Evolutionary conservation across 2,797 vertebrate species (phyloP), one percentile per base, ranked within the genome.

Genomic region (Anguilla anguilla): DNA sequence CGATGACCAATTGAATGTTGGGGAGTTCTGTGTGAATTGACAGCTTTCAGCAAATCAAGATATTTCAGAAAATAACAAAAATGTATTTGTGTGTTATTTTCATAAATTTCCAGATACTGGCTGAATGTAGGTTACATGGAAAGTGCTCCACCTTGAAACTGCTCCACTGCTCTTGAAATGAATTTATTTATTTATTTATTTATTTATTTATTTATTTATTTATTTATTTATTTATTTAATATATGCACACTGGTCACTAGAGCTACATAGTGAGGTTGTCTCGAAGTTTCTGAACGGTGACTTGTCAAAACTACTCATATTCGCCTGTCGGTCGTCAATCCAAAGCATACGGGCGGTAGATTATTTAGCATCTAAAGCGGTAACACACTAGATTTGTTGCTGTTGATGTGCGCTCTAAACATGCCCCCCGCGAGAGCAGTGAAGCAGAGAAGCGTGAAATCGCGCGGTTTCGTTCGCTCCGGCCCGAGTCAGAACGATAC

Each of bases 361-460:
- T 49, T 51, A 51, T 82, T n/a, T 82, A 7, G 79, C 51, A 19
- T 51, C 19, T 64, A 59, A 31, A 72, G 67, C 22, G 4, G 13
- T 57, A 57, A 57, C 86, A 82, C 25, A 64, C 35, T 46, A 25
- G 92, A 95, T 92, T 95, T 96, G 96, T 96, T 96, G 94, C 94
- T 94, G 94, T 91, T 91, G 84, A 96, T 96, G 95, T 93, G 92
- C 93, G 93, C 95, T 94, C 64, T 90, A 92, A 91, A 91, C 15
- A 0, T 91, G 90, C 64, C 91, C 95, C 95, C 95, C 97, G 94
- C 94, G 93, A 95, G 67, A 51, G 43, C 79, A 51, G 79, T 49
- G 94, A 91, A 90, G 92, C 96, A 95, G 95, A 95, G 94, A 97
- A 96, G 93, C 96, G 96, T 94, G 83, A 96, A 97, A 97, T 94